phyloP scores from a whole-genome alignment of 64 coral and sea anemone genomes.

The Orbicella faveolata region DNA sequence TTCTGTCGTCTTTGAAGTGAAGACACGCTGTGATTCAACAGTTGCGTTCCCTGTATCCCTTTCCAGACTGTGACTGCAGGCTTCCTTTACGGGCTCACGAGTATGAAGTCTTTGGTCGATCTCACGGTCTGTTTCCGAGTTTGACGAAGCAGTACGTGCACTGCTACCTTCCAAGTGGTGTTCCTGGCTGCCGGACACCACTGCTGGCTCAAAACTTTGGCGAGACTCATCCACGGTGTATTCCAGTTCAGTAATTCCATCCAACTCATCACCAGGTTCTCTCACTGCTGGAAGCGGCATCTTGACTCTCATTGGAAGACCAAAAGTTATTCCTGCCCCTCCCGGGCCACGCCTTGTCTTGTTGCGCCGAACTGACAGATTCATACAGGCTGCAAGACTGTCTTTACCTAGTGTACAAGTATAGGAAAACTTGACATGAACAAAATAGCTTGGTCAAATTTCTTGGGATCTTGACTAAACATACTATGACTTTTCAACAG shows the following conservation, averaged over 20 bases:
- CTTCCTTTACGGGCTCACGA: not conserved
- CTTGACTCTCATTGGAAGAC: conserved; percentile 70
- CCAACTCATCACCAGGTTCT: conserved; percentile 35
- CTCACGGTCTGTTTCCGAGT: not conserved
- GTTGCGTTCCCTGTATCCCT: not conserved
- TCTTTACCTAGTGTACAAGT: conserved; percentile 16
- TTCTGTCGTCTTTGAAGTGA: not conserved
- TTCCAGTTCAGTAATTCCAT: conserved; percentile 27
- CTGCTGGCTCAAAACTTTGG: not conserved
- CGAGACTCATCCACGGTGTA: not conserved
- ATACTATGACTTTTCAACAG: too few relatives aligned
- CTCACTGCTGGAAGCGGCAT: conserved; percentile 43
- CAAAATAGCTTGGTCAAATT: too few relatives aligned
- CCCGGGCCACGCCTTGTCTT: conserved; percentile 44
- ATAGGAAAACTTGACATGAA: not conserved
- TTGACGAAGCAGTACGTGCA: not conserved
- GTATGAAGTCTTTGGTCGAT: not conserved
- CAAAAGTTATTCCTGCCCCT: conserved; percentile 3
- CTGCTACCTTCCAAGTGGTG: not conserved
- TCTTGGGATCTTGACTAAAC: too few relatives aligned
- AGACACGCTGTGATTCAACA: not conserved
- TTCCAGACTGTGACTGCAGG: not conserved
- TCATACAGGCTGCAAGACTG: conserved; percentile 69
- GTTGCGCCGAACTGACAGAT: conserved; percentile 57
- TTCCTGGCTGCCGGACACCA: not conserved